Evolutionary conservation across 2,113 vertebrate species (phyloP).

Genomic region (Serilophus lunatus): DNA sequence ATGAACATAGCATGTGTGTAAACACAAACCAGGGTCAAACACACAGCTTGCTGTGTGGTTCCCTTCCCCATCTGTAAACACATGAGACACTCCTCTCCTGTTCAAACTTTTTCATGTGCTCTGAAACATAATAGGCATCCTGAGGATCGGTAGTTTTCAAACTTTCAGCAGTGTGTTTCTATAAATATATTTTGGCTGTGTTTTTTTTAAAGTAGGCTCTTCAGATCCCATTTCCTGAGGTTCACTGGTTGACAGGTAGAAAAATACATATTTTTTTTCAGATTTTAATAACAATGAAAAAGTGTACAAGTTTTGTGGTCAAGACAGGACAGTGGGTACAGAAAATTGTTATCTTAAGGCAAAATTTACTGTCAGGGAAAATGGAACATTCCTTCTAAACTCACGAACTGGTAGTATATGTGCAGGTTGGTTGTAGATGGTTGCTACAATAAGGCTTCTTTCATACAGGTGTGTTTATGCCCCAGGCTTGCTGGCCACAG

Average conservation of each 20-base stretch:
- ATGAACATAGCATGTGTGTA: background rate
- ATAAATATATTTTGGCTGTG: constrained; percentile 50
- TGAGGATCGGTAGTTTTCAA: background rate
- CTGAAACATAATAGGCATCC: background rate
- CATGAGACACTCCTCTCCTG: background rate
- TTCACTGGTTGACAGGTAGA: constrained; percentile 45
- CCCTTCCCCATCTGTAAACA: background rate
- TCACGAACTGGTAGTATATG: constrained; percentile 78
- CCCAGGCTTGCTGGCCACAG: constrained; percentile 93
- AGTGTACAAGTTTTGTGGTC: constrained; percentile 68
- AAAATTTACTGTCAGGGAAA: constrained; percentile 78
- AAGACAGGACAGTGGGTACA: constrained; percentile 71
- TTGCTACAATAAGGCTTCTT: constrained; percentile 92
- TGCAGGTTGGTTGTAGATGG: constrained; percentile 83
- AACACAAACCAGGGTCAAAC: background rate
- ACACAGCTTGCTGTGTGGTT: background rate
- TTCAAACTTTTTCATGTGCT: background rate
- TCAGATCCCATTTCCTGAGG: constrained; percentile 14
- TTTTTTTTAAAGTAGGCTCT: background rate
- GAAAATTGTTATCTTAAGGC: constrained; percentile 79
- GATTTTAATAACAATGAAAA: constrained; percentile 72
- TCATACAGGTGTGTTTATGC: constrained; percentile 99
- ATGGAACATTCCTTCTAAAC: constrained; percentile 77
- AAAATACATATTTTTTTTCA: constrained; percentile 39
- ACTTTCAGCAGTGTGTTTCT: constrained; percentile 29